phyloP scores from a whole-genome alignment of 1,140 invertebrate species.

The Caenorhabditis brenneri region DNA sequence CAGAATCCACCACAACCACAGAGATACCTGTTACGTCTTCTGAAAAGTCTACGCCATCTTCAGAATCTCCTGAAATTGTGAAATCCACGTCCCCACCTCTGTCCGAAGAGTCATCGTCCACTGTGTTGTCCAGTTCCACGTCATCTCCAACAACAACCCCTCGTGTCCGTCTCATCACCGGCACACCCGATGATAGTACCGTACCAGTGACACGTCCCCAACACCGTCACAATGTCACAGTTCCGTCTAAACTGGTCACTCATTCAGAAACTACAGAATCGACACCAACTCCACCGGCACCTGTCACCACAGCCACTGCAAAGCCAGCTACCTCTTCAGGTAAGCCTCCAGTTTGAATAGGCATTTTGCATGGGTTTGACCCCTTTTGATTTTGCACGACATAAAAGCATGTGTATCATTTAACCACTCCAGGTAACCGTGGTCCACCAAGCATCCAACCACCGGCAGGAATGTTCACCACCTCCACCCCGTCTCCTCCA shows the following conservation, averaged over 20 bases:
- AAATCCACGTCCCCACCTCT: not conserved
- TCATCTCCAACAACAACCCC: not conserved
- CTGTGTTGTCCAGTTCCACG: not conserved
- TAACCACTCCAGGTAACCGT: slow-evolving; percentile 12
- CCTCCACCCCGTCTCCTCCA: not conserved
- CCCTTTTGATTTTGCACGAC: not conserved
- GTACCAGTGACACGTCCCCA: not conserved
- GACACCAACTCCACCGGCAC: not conserved
- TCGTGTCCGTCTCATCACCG: not conserved
- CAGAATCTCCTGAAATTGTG: not conserved
- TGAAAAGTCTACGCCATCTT: not conserved
- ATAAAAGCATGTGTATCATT: not conserved
- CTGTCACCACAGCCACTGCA: not conserved
- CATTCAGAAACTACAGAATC: not conserved
- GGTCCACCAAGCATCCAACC: slow-evolving; percentile 32
- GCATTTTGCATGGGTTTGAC: not conserved
- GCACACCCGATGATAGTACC: not conserved
- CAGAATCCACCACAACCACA: no score
- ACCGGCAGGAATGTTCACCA: not conserved
- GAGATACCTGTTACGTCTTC: not conserved
- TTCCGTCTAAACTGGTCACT: not conserved
- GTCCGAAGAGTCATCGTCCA: not conserved
- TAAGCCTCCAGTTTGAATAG: no score
- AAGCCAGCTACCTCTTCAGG: not conserved
- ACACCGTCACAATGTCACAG: not conserved